These are phyloP conservation scores for Aspidoscelis tigris DNA, from an alignment of 2,113 vertebrate genomes.

Conservation along the genomic window DNA sequence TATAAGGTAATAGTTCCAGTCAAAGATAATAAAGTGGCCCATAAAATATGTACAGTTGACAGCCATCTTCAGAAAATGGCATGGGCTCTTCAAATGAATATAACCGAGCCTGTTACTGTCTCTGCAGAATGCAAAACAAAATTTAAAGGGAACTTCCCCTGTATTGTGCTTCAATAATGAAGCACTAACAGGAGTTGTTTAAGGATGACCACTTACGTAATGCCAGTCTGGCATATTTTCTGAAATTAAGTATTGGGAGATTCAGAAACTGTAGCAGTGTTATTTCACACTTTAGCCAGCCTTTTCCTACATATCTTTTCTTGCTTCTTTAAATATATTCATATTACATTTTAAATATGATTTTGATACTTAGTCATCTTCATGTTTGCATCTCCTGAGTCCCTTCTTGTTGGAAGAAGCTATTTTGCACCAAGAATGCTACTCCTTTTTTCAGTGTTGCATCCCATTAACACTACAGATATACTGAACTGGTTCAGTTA, in stretches of 20 bases:
- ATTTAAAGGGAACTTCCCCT: neutral
- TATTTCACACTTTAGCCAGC: neutral
- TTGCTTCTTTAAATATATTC: neutral
- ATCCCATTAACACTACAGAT: too few relatives aligned
- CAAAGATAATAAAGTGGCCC: slow-evolving; percentile 58
- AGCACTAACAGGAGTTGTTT: slow-evolving; percentile 22
- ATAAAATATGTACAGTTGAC: slow-evolving; percentile 56
- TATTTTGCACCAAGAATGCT: too few relatives aligned
- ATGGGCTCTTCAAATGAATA: slow-evolving; percentile 48
- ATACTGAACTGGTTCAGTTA: too few relatives aligned
- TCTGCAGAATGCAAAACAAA: slow-evolving; percentile 28
- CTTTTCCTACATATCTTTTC: neutral
- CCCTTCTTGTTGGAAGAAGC: too few relatives aligned
- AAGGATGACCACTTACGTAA: slow-evolving; percentile 36
- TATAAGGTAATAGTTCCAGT: slow-evolving; percentile 46
- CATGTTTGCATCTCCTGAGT: too few relatives aligned
- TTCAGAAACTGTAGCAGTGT: neutral
- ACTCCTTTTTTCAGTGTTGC: too few relatives aligned
- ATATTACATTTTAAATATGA: too few relatives aligned
- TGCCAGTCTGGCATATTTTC: slow-evolving; percentile 37
- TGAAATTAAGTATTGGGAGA: neutral
- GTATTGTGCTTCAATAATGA: neutral
- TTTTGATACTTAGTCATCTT: too few relatives aligned
- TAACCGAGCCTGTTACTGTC: slow-evolving; percentile 25
- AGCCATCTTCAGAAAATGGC: slow-evolving; percentile 49